Base-by-base conservation (phyloP, 1,140 invertebrate genomes). In the Drosophila mayri region DNA sequence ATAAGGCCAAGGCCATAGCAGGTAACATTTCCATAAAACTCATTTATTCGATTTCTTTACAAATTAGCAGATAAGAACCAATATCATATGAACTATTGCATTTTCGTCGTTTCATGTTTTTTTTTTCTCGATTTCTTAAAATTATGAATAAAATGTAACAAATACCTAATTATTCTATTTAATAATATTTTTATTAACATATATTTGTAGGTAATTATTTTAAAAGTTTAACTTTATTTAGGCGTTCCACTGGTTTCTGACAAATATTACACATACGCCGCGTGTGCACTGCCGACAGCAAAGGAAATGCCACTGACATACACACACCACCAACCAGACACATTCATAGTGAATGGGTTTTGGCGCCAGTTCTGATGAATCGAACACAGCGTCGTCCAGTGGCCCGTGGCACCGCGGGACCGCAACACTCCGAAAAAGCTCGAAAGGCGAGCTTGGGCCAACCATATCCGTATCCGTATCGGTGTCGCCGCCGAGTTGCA, bases 291-390 rank as follows among this genome's bases (percentile, higher is more conserved):
- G 47, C 49, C 16, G 18, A 18, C n/a, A 55, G 20, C 37, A 40
- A 30, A 30, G 18, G 28, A 10, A 37, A 11, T 60, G 25, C 16
- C 11, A 41, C 28, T 20, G 16, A 66, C 18, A 46, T n/a, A 64
- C 20, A 25, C 30, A 68, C 64, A 44, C 52, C 50, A 38, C 30
- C 32, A 22, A 25, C 10, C 22, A 25, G 28, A 57, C 30, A 41
- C 32, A 64, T 46, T 74, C 41, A 71, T 60, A 67, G 50, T 79
- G 25, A 38, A 50, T 79, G 59, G 58, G 79, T 84, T 87, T 87
- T 88, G 83, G 84, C 83, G 84, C 76, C 77, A 79, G 65, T 88
- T 90, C 81, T 72, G 71, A 81, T 84, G 74, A 84, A 84, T 75
- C 58, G 52, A 44, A 71, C 64, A 63, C 54, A 57, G 43, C 25